A percentile compares a stretch with the other conserved stretches of the same genome.
phyloP scores from a whole-genome alignment of 2,888 invertebrate genomes.

The Cephus spinipes region DNA sequence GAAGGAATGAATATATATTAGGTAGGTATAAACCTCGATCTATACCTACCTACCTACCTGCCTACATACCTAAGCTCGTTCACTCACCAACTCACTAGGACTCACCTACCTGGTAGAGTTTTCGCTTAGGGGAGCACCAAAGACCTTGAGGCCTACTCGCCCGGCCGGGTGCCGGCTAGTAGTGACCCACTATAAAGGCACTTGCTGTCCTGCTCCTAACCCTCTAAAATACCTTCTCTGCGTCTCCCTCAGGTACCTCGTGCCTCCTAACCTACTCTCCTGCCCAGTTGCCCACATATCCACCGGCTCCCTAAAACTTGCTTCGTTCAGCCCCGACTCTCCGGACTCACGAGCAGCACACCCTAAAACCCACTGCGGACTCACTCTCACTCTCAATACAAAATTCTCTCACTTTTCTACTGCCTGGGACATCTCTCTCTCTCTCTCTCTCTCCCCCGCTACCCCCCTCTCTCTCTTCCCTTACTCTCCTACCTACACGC shows the following conservation, averaged over 20 bases:
- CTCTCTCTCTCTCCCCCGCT: constrained; percentile 19
- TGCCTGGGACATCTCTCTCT: constrained; percentile 16
- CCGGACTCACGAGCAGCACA: constrained; percentile 13
- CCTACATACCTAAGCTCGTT: constrained; percentile 36
- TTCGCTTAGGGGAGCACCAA: constrained; percentile 41
- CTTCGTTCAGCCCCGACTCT: constrained; percentile 44
- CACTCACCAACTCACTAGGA: constrained; percentile 29
- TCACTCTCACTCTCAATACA: constrained; percentile 17
- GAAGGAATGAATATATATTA: constrained; percentile 49
- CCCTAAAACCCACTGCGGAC: constrained; percentile 20
- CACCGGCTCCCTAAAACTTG: constrained; percentile 49
- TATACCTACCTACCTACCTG: not conserved
- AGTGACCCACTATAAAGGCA: constrained; percentile 67
- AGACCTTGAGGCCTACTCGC: constrained; percentile 60
- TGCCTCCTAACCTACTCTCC: constrained; percentile 63
- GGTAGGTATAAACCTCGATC: constrained; percentile 39
- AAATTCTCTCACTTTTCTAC: constrained; percentile 27
- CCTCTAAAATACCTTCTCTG: constrained; percentile 48
- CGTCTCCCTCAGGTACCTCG: constrained; percentile 48
- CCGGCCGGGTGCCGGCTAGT: constrained; percentile 59
- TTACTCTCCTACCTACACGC: constrained; percentile 23
- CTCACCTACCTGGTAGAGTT: constrained; percentile 56
- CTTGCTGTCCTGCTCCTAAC: constrained; percentile 62
- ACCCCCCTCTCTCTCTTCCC: constrained; percentile 16
- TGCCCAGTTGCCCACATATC: constrained; percentile 39